These are phyloP conservation scores for Mayetiola destructor DNA, from an alignment of 2,888 invertebrate species.

Conservation along the genomic window DNA sequence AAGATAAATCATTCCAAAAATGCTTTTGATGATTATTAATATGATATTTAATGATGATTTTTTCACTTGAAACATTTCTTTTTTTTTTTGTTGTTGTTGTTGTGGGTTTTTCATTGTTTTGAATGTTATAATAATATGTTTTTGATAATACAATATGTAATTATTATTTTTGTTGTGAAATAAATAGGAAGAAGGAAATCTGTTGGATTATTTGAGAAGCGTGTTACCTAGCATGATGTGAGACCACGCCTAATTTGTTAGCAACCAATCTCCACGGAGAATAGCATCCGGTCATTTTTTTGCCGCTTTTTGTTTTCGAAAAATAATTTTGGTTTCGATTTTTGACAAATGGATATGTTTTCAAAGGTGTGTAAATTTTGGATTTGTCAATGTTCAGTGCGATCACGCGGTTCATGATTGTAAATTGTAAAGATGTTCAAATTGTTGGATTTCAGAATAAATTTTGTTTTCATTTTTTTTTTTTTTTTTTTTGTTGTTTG, in stretches of 20 bases:
- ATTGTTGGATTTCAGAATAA: neutral
- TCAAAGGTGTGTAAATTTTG: conserved; percentile 14
- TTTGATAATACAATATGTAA: no score
- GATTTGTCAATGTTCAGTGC: conserved; percentile 16
- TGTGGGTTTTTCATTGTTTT: neutral
- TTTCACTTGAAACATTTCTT: no score
- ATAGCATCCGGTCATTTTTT: conserved; percentile 58
- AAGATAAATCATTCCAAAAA: no score
- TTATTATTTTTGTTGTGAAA: no score
- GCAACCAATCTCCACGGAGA: conserved; percentile 89
- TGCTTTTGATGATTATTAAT: no score
- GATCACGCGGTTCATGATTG: neutral
- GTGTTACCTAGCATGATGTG: conserved; percentile 27
- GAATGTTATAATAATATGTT: neutral
- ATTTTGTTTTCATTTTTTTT: neutral
- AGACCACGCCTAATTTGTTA: conserved; percentile 83
- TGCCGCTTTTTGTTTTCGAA: conserved; percentile 42
- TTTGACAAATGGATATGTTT: conserved; percentile 12
- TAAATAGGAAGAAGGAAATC: no score
- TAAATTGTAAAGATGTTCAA: neutral
- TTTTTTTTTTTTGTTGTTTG: neutral
- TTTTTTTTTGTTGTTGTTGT: neutral
- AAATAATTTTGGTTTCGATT: conserved; percentile 19
- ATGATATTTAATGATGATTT: no score
- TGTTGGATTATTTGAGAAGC: conserved; percentile 5